Percentiles rank a stretch among this genome's conserved stretches.
Conservation (phyloP, 2,888 invertebrate genomes). For the Drosophila maculinotata region DNA sequence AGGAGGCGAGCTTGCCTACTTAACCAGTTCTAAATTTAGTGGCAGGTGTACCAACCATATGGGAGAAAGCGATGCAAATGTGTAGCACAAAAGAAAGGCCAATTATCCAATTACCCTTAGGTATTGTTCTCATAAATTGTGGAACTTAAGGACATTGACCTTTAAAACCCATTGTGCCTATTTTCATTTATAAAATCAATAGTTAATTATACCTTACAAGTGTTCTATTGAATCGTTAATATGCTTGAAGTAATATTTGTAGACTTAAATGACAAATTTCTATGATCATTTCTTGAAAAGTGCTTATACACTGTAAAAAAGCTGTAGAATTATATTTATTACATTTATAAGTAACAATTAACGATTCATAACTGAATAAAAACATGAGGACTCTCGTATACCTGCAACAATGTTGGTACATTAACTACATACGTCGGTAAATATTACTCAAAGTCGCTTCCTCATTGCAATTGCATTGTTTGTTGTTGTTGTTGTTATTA, state of each 20-base stretch:
- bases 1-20: background rate
- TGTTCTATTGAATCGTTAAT: too few species aligned
- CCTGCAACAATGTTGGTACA: slow-evolving; percentile 37
- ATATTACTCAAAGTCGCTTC: slow-evolving; percentile 38
- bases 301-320: slow-evolving; percentile 10
- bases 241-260: too few species aligned
- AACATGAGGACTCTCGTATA: slow-evolving; percentile 27
- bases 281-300: too few species aligned
- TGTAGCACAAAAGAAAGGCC: too few species aligned
- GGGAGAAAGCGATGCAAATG: background rate
- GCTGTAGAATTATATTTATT: slow-evolving; percentile 3
- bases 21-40: slow-evolving; percentile 59
- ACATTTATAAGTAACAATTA: background rate
- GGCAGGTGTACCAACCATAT: slow-evolving; percentile 2
- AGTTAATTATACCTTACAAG: too few species aligned
- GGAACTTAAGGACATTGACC: too few species aligned
- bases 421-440: slow-evolving; percentile 40
- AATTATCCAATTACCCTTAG: too few species aligned
- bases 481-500: slow-evolving; percentile 17
- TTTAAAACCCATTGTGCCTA: too few species aligned
- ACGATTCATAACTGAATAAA: slow-evolving; percentile 10
- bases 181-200: too few species aligned
- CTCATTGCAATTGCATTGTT: slow-evolving; percentile 43
- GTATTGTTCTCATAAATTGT: too few species aligned
- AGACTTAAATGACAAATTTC: too few species aligned